A percentile compares a stretch with the other conserved stretches of the same genome.
Evolutionary conservation across 2,113 vertebrate species (phyloP).

Genomic region (Taurulus bubalis): DNA sequence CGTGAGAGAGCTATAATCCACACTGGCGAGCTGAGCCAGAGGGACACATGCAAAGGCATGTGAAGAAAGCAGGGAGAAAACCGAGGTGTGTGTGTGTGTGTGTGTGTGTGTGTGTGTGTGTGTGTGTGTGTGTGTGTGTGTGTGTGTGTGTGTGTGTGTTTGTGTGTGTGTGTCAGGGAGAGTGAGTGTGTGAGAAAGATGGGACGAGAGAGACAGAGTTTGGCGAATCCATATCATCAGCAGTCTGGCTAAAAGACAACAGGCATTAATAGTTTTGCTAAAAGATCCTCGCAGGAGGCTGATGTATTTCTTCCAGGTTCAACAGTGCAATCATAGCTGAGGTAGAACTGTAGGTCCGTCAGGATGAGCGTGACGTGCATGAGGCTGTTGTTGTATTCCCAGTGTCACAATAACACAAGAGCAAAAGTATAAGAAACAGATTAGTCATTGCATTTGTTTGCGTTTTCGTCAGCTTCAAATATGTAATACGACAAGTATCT

Average conservation of each 20-base stretch:
- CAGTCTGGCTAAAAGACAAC: constrained; percentile 42
- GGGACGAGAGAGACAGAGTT: constrained; percentile 24
- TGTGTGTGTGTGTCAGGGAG: neutral
- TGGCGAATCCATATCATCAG: constrained; percentile 63
- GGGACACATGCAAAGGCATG: constrained; percentile 39
- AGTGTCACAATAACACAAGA: neutral
- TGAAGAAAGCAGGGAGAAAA: constrained; percentile 45
- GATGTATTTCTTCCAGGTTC: constrained; percentile 18
- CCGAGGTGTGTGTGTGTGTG: constrained; percentile 40
- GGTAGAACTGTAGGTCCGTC: neutral
- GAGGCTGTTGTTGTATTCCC: neutral
- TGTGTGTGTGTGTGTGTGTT: constrained; percentile 22
- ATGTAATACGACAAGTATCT: neutral
- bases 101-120: constrained; percentile 11
- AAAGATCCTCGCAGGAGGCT: constrained; percentile 23
- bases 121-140: constrained; percentile 6
- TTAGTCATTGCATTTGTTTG: neutral
- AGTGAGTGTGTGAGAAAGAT: constrained; percentile 11
- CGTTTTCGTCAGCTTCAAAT: neutral
- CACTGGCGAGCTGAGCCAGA: constrained; percentile 66
- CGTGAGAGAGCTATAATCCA: constrained; percentile 78
- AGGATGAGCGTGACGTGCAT: neutral
- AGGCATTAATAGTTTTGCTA: constrained; percentile 6
- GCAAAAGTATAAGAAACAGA: neutral
- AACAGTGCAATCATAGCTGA: neutral